Conservation (phyloP, 1,140 invertebrate genomes). For the Belonocnema kinseyi region DNA sequence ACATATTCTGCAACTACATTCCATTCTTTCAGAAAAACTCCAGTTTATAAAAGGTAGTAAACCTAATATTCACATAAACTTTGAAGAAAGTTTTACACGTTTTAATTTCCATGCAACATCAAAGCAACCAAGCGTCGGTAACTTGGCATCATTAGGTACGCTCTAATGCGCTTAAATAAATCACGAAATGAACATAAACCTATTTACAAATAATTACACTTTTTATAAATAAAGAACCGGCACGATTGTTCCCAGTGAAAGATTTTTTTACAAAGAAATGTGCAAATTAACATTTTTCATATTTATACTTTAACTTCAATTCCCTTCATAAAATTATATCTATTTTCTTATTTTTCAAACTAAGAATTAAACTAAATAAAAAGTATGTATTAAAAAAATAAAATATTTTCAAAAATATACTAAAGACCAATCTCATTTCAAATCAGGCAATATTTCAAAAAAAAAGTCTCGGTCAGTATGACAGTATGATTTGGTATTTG, state of each 20-base stretch:
- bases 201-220: constrained; percentile 19
- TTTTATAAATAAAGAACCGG: constrained; percentile 1
- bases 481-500: too few species aligned
- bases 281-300: background rate
- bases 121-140: constrained; percentile 18
- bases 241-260: background rate
- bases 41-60: background rate
- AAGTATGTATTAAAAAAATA: too few species aligned
- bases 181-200: constrained; percentile 22
- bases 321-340: background rate
- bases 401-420: too few species aligned
- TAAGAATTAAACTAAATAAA: too few species aligned
- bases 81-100: background rate
- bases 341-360: too few species aligned
- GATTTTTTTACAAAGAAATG: constrained; percentile 9
- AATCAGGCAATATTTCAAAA: too few species aligned
- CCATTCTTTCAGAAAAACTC: background rate
- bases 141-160: constrained; percentile 18
- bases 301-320: background rate
- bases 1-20: background rate
- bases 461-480: too few species aligned
- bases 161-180: constrained; percentile 23
- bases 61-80: background rate
- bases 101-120: constrained; percentile 21
- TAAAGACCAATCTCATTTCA: too few species aligned